Evolutionary conservation across 2,797 vertebrate genomes (phyloP).

Genomic region (Chloroceryle inda): DNA sequence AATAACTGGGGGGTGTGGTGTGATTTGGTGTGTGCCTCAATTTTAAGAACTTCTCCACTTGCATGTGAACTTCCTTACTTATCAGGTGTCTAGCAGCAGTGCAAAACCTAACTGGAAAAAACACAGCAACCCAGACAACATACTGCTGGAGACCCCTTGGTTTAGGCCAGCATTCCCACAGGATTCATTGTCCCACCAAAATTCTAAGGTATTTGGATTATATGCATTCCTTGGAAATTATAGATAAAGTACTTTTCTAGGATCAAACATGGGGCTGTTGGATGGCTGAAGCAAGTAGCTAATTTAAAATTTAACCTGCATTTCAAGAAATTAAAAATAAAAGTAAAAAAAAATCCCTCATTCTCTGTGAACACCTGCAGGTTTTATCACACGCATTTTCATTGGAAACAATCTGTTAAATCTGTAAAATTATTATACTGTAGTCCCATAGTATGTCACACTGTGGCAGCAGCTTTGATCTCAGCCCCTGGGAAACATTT

Average conservation of each 20-base stretch:
- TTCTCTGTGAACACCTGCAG: conserved; percentile 74
- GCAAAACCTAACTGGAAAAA: neutral
- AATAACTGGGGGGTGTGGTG: neutral
- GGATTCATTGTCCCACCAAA: neutral
- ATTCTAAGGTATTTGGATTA: neutral
- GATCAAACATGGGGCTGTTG: neutral
- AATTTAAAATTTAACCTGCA: conserved; percentile 45
- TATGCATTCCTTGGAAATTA: neutral
- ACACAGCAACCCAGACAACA: neutral
- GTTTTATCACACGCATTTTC: conserved; percentile 58
- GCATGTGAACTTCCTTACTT: neutral
- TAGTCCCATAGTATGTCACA: conserved; percentile 59
- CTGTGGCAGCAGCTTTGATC: conserved; percentile 76
- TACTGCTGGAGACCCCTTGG: neutral
- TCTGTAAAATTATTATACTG: conserved; percentile 77
- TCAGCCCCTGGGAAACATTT: conserved; percentile 71
- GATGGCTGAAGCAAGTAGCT: neutral
- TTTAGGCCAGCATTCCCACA: neutral
- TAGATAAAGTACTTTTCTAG: neutral
- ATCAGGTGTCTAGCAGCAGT: neutral
- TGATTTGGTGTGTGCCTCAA: neutral
- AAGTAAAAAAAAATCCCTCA: neutral
- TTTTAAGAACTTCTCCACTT: neutral
- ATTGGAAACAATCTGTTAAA: conserved; percentile 73
- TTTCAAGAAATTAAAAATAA: neutral